Evolutionary conservation across 2,888 invertebrate species (phyloP), one percentile per base, ranked within the genome.

Genomic region (Trachelus iudaicus): DNA sequence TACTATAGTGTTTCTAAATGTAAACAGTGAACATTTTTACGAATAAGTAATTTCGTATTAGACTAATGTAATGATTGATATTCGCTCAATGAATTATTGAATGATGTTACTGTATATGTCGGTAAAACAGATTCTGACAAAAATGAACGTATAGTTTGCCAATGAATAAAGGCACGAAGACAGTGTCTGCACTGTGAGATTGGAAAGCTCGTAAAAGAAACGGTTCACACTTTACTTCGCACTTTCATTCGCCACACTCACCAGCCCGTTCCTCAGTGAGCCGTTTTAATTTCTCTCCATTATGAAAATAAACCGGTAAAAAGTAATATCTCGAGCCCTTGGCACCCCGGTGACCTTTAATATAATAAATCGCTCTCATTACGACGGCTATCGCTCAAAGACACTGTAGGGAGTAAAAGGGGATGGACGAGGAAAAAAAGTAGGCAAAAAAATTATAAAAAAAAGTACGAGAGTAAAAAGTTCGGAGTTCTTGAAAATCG

Each of bases 351-450:
- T 34, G 40, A 69, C 75, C 75, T 74, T 75, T 77, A 74, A 77
- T 77, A 69, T 69, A 69, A 75, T 56, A 69, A 69, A 78, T 77
- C 74, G 35, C 74, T 76, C 81, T 82, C 84, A 79, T 85, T 84
- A 83, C 77, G 73, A 75, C 75, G 81, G 79, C 77, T 79, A 84
- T 84, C 81, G 81, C 76, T 85, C 84, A 83, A 83, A 81, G 81
- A 75, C 75, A 71, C 78, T 73, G 76, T 69, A 75, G 78, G 69
- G 75, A 56, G 73, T 69, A 68, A 76, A 79, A 76, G 74, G 76
- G 75, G 73, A 76, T 69, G 77, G 77, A 15, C 69, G 13, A 30
- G 31, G 33, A 56, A 69, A 34, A 34, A 30, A 75, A 15, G 40
- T 37, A n/a, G 6, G 33, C n/a, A 37, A 69, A 79, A 76, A 71